Evolutionary conservation across 1,140 invertebrate genomes (phyloP), one percentile per base, ranked within the genome.

Genomic region (Diplogasteroides magnus): DNA sequence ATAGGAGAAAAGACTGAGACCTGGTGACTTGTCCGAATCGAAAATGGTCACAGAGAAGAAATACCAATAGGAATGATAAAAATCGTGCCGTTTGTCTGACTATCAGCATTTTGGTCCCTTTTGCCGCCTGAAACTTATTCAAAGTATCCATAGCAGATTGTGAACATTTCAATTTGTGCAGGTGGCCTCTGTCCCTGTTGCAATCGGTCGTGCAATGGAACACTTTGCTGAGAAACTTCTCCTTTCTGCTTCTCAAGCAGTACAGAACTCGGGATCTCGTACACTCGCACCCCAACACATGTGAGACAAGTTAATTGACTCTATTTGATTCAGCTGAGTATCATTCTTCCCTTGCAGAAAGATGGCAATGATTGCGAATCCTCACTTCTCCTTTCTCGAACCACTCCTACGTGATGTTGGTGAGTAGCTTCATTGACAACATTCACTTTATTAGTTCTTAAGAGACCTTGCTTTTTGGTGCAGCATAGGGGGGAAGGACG

Each of bases 201-300:
- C 79, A 14, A 75, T 82, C 31, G 80, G 80, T 27, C 72, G 77
- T 58, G 80, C 80, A 31, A 82, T 82, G 80, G 80, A 82, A 59
- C 77, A 82, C 60, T 82, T 82, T 75, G 79, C 79, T 0, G 81
- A 83, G 59, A 80, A 79, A 65, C 69, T 82, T 32, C 63, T 82
- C 31, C 65, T 74, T 28, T 64, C 70, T 1, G 27, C 70, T 1
- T 64, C 70, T 14, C 59, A 61, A 2, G 60, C 59, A 2, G 67
- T 65, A 1, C 65, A 67, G 61, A 32, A 27, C 28, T 70, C 77
- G 13, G 64, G 64, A 28, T 64, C 78, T 3, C 67, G 74, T 27
- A 82, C 80, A 14, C 64, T 82, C 0, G 73, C 77, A 3, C 80
- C 80, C 26, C 31, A 68, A 31, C 80, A 82, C 58, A 82, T 82